Percentiles rank a stretch among this genome's conserved stretches.
Conservation (phyloP, 1,140 invertebrate genomes). For the Drosophila guanche region DNA sequence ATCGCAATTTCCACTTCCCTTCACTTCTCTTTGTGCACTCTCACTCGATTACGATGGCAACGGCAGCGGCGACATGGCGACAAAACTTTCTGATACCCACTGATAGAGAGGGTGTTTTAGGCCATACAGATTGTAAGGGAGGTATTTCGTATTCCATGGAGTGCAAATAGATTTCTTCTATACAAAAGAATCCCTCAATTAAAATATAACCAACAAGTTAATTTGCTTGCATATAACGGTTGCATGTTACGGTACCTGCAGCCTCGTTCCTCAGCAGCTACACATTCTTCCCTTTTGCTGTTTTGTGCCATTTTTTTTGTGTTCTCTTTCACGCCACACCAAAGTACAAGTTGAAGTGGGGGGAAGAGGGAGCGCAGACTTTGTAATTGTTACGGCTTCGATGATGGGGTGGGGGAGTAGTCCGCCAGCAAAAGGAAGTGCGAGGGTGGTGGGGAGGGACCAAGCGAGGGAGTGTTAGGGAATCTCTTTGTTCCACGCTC, state of each 20-base stretch:
- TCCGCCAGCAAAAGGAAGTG: background rate
- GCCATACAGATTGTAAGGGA: no score
- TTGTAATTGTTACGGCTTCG: constrained; percentile 77
- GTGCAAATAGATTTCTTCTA: no score
- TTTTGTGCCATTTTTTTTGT: no score
- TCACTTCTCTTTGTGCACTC: background rate
- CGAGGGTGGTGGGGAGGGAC: no score
- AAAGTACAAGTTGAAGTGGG: constrained; percentile 2
- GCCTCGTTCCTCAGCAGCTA: no score
- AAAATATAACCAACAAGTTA: no score
- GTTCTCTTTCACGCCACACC: background rate
- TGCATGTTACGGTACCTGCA: no score
- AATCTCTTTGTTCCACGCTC: constrained; percentile 59
- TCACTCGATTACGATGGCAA: constrained; percentile 30
- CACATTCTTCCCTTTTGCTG: no score
- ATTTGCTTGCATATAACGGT: no score
- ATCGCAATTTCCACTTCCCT: constrained; percentile 33
- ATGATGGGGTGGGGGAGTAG: constrained; percentile 4
- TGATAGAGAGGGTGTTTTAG: no score
- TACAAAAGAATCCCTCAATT: no score
- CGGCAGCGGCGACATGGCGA: constrained; percentile 50
- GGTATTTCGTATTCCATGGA: no score
- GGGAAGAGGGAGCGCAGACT: constrained; percentile 54
- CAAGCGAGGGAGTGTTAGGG: background rate
- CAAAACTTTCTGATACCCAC: constrained; percentile 9